Evolutionary conservation across 2,113 vertebrate genomes (phyloP).

Genomic region (Sinocyclocheilus anshuiensis): DNA sequence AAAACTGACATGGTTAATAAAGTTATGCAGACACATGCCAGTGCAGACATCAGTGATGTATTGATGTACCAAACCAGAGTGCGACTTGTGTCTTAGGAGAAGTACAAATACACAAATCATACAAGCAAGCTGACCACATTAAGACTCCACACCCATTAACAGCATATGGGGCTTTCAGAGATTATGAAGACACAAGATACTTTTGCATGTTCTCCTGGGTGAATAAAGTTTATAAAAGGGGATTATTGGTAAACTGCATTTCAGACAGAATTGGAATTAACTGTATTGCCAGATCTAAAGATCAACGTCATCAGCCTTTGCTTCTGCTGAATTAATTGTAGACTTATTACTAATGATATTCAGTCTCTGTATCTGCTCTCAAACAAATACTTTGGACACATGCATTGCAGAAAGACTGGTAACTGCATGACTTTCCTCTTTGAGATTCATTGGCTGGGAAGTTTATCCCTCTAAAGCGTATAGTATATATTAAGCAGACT

Average conservation of each 20-base stretch:
- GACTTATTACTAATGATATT: neutral
- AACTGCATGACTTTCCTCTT: neutral
- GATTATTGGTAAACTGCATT: conserved; percentile 3
- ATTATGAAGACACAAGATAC: conserved; percentile 13
- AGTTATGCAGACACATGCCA: conserved; percentile 16
- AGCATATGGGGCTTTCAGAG: conserved; percentile 19
- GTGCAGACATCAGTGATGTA: conserved; percentile 13
- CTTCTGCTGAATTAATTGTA: neutral
- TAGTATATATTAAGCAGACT: neutral
- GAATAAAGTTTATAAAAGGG: neutral
- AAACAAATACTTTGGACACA: neutral
- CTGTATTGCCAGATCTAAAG: neutral
- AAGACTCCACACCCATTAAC: conserved; percentile 24
- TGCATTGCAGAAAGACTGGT: neutral
- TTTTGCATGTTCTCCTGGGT: neutral
- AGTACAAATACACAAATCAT: conserved; percentile 43
- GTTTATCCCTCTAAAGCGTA: neutral
- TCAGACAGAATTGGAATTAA: neutral
- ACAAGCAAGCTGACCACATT: conserved; percentile 5
- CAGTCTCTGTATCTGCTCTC: neutral
- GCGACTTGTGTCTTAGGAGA: neutral
- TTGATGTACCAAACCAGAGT: conserved; percentile 9
- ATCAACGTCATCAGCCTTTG: neutral
- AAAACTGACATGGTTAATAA: conserved; percentile 16
- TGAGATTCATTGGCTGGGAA: neutral